Conservation (phyloP, 2,113 vertebrate species). For the Phylloscopus trochiloides region DNA sequence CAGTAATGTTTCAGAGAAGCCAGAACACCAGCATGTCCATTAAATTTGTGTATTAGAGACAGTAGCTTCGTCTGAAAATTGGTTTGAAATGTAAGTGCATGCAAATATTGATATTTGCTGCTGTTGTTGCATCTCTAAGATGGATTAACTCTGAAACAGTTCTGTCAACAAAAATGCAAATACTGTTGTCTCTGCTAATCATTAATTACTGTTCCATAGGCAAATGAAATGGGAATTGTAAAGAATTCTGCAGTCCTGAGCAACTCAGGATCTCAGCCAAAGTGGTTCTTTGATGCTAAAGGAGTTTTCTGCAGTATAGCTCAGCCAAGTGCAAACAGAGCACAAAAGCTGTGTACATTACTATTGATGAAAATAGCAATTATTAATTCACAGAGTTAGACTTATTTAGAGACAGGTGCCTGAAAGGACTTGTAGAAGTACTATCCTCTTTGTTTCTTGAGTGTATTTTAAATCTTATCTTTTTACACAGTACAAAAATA, state of each 20-base stretch:
- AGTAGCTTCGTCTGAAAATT: not conserved
- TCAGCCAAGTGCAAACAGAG: not conserved
- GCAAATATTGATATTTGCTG: not conserved
- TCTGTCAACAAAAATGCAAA: slow-evolving; percentile 16
- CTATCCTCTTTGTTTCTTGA: not conserved
- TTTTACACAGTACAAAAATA: not conserved
- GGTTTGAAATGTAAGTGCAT: not conserved
- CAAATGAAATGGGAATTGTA: slow-evolving; percentile 16
- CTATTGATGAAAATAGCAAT: not conserved
- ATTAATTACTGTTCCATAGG: slow-evolving; percentile 44
- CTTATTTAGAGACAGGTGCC: not conserved
- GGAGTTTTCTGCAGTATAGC: slow-evolving; percentile 11
- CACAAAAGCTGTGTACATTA: not conserved
- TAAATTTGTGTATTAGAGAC: not conserved
- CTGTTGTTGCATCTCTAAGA: slow-evolving; percentile 4
- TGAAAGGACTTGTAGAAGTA: not conserved
- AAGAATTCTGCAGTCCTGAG: slow-evolving; percentile 47
- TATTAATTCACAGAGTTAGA: slow-evolving; percentile 2
- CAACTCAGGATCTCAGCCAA: slow-evolving; percentile 8
- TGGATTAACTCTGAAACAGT: slow-evolving; percentile 15
- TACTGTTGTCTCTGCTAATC: slow-evolving; percentile 36
- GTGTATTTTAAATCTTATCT: not conserved
- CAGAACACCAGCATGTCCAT: not conserved
- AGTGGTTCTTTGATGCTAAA: slow-evolving; percentile 19
- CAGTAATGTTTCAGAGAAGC: not conserved